Evolutionary conservation across 2,888 invertebrate genomes (phyloP).

Genomic region (Dendrolimus houi): DNA sequence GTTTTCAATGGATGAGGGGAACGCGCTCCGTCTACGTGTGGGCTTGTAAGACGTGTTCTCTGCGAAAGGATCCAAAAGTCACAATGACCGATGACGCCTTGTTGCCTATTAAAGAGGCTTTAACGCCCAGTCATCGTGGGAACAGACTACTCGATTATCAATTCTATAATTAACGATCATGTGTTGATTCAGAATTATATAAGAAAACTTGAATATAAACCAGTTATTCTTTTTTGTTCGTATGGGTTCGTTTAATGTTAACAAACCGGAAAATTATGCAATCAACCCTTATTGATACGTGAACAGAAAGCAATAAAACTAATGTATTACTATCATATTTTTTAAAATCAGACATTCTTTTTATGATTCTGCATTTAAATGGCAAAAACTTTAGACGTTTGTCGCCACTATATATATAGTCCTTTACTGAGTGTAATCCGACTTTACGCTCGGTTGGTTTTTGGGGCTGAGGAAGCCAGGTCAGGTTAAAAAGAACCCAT

Average conservation of each 20-base stretch:
- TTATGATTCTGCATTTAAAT: too few relatives aligned
- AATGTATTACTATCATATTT: too few relatives aligned
- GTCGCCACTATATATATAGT: too few relatives aligned
- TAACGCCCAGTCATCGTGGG: conserved; percentile 25
- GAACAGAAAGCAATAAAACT: too few relatives aligned
- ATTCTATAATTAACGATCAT: conserved; percentile 11
- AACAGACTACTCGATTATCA: conserved; percentile 21
- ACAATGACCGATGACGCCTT: conserved; percentile 24
- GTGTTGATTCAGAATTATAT: not conserved
- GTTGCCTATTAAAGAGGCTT: conserved; percentile 19
- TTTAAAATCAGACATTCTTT: too few relatives aligned
- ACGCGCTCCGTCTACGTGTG: conserved; percentile 8
- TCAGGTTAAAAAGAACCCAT: too few relatives aligned
- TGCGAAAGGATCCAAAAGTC: conserved; percentile 8
- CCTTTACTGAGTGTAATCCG: too few relatives aligned
- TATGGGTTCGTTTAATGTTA: not conserved
- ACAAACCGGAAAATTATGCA: not conserved
- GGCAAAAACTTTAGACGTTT: too few relatives aligned
- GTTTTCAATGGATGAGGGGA: conserved; percentile 7
- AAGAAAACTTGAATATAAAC: not conserved
- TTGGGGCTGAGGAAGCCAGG: too few relatives aligned
- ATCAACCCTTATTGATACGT: not conserved
- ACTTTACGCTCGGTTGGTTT: too few relatives aligned
- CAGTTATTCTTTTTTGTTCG: not conserved
- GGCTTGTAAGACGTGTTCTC: conserved; percentile 9